These are phyloP conservation scores for Chydorus sphaericus DNA, from an alignment of 2,888 invertebrate genomes.

Conservation along the genomic window DNA sequence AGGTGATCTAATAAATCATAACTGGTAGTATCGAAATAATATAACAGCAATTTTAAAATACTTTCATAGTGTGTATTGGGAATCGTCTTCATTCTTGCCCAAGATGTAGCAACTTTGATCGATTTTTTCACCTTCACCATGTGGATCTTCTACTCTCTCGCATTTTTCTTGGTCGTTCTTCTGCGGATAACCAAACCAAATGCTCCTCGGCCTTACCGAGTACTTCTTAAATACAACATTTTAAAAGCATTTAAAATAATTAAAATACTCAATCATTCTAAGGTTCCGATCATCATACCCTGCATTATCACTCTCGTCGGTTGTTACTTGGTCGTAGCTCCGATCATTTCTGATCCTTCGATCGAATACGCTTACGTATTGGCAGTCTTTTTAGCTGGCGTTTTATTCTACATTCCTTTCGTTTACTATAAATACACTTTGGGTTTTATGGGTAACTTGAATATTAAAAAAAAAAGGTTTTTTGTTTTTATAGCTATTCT, in stretches of 20 bases:
- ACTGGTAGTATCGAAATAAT: not conserved
- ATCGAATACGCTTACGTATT: constrained; percentile 60
- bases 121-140: constrained; percentile 75
- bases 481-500: not conserved
- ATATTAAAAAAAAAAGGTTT: not conserved
- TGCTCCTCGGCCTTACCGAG: constrained; percentile 52
- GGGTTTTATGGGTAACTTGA: constrained; percentile 43
- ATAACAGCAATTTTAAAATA: not conserved
- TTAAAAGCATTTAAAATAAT: constrained; percentile 12
- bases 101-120: constrained; percentile 59
- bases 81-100: constrained; percentile 50
- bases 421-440: constrained; percentile 53
- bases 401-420: constrained; percentile 54
- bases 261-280: constrained; percentile 20
- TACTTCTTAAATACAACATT: constrained; percentile 22
- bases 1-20: constrained; percentile 26
- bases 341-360: constrained; percentile 59
- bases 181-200: constrained; percentile 52
- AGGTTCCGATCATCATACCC: constrained; percentile 55
- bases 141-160: constrained; percentile 73
- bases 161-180: constrained; percentile 61
- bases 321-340: constrained; percentile 53
- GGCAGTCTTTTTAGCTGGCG: constrained; percentile 51
- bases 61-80: not conserved
- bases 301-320: constrained; percentile 53